Evolutionary conservation across 2,113 vertebrate genomes (phyloP), one percentile per base, ranked within the genome.

Genomic region (Nansenia antarctica): DNA sequence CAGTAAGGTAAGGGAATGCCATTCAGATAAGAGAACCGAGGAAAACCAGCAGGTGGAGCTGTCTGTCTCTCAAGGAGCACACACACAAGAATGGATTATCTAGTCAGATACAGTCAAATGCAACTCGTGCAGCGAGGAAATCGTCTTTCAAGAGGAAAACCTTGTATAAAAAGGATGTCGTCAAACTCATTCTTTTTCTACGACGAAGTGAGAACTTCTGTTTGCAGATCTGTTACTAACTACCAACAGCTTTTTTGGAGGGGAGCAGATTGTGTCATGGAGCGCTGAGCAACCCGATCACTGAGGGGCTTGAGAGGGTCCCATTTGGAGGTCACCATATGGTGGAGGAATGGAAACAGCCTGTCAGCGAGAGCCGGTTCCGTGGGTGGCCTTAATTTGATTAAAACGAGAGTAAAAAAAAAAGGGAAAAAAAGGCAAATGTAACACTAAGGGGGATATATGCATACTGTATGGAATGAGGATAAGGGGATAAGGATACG

Each of bases 321-420:
- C 49, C 29, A 55, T 67, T 67, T n/a, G 55, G 58, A 67, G 79
- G 76, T 86, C 83, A 81, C 86, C 87, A 86, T 88, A 84, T 91
- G 86, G 76, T 57, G 66, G 12, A 63, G 35, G 77, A 86, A 72
- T 76, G 73, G 76, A 74, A 83, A 69, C 82, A 83, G 82, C 80
- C 79, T 74, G 87, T 76, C 76, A 76, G 67, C 70, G 74, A 37
- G 62, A 49, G 67, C 62, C 42, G n/a, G 61, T 72, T 76, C 68
- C 75, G 79, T 80, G 84, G 73, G 82, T 81, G 83, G 84, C 58
- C 84, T 65, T 71, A 59, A 81, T 80, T 81, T 79, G 22, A 84
- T 71, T 70, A 72, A 63, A 80, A 77, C n/a, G n/a, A n/a, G 78
- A 80, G 29, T 76, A 70, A 82, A n/a, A n/a, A n/a, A n/a, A n/a